Conservation (phyloP, 2,797 vertebrate genomes). For the Rhadinocentrus ornatus region DNA sequence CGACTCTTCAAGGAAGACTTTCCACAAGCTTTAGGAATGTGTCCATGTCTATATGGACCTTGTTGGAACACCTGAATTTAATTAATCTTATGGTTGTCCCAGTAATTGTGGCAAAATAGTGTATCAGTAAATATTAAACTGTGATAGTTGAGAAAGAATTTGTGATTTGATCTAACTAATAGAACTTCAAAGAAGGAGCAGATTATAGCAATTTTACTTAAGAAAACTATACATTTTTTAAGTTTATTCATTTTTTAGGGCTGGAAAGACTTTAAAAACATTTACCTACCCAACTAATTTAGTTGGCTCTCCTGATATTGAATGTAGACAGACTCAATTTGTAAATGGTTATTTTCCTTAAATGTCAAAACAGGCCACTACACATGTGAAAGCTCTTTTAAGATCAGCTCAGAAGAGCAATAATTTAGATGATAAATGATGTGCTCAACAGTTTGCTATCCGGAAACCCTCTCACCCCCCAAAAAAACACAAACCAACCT, state of each 20-base stretch:
- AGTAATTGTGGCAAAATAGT: too few relatives aligned
- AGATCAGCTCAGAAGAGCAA: slow-evolving; percentile 8
- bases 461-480: neutral
- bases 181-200: neutral
- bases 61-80: too few relatives aligned
- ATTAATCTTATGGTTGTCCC: too few relatives aligned
- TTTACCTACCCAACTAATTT: neutral
- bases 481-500: slow-evolving; percentile 28
- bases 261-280: neutral
- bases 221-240: neutral
- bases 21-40: too few relatives aligned
- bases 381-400: neutral
- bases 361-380: neutral
- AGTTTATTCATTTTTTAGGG: neutral
- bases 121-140: too few relatives aligned
- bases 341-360: neutral
- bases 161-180: neutral
- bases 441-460: slow-evolving; percentile 1
- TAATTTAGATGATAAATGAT: slow-evolving; percentile 27
- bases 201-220: neutral
- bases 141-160: neutral
- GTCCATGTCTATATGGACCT: too few relatives aligned
- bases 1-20: too few relatives aligned
- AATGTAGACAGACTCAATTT: neutral
- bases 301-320: neutral